Conservation (phyloP, 2,888 invertebrate genomes). For the Opisthograptis luteolata region DNA sequence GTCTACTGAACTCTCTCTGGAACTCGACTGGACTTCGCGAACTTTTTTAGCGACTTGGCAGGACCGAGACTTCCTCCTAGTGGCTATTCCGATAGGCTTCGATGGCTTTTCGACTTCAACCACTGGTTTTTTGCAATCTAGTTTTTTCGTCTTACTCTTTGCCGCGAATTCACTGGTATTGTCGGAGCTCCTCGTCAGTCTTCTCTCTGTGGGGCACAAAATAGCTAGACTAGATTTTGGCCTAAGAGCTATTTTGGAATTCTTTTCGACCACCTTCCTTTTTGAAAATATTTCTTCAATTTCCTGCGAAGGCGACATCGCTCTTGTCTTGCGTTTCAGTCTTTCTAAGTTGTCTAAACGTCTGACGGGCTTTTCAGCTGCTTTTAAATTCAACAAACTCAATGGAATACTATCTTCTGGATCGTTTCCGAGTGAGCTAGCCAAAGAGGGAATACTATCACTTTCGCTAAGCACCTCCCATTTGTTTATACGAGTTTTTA, state of each 20-base stretch:
- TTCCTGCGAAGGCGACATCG: conserved; percentile 85
- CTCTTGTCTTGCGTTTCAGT: conserved; percentile 83
- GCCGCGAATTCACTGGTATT: conserved; percentile 57
- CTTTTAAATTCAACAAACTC: conserved; percentile 75
- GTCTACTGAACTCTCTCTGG: conserved; percentile 77
- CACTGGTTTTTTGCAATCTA: conserved; percentile 53
- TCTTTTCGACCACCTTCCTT: conserved; percentile 67
- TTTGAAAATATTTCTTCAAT: conserved; percentile 82
- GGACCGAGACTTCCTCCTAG: conserved; percentile 75
- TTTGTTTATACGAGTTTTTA: conserved; percentile 75
- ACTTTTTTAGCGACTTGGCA: conserved; percentile 67
- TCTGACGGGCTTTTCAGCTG: conserved; percentile 55
- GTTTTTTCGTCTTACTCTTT: conserved; percentile 60
- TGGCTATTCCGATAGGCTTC: conserved; percentile 59
- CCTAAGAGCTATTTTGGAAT: conserved; percentile 61
- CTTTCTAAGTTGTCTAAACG: conserved; percentile 69
- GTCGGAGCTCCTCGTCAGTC: conserved; percentile 73
- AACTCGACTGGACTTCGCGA: conserved; percentile 71
- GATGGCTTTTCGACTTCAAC: conserved; percentile 51
- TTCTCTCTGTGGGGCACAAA: conserved; percentile 70
- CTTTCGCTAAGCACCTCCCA: conserved; percentile 86
- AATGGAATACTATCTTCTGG: conserved; percentile 86
- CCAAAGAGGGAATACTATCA: conserved; percentile 82
- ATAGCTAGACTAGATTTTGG: conserved; percentile 78
- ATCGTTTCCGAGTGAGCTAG: conserved; percentile 77